Conservation (phyloP, 2,888 invertebrate genomes). For the Dioctria linearis region DNA sequence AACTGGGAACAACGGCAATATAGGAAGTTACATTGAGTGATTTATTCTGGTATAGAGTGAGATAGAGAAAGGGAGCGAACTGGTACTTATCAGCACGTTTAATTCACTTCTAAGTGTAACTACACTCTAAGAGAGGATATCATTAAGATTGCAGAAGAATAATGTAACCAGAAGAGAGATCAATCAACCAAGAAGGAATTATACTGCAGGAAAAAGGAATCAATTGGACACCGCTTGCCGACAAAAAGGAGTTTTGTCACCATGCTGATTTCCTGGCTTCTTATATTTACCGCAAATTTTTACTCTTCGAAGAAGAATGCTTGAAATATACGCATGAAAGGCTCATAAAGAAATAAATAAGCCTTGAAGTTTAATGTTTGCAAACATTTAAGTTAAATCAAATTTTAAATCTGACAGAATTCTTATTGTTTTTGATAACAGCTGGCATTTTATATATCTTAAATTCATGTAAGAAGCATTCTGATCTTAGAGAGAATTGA, state of each 20-base stretch:
- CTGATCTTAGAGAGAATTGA: neutral
- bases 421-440: neutral
- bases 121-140: neutral
- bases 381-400: neutral
- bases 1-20: conserved; percentile 40
- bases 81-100: conserved; percentile 16
- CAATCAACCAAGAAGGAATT: conserved; percentile 33
- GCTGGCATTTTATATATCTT: neutral
- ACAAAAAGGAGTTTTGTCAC: conserved; percentile 40
- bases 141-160: conserved; percentile 17
- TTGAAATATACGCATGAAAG: neutral
- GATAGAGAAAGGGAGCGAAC: neutral
- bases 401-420: neutral
- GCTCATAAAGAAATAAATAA: neutral
- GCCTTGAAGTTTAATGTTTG: neutral
- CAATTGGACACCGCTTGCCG: conserved; percentile 34
- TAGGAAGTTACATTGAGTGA: conserved; percentile 60
- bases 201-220: conserved; percentile 26
- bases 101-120: conserved; percentile 13
- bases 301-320: neutral
- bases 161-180: neutral
- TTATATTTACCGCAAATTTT: conserved; percentile 31
- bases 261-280: conserved; percentile 35
- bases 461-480: neutral
- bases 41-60: conserved; percentile 11